A percentile compares a stretch with the other conserved stretches of the same genome.
Conservation (phyloP, 1,140 invertebrate genomes). For the Venturia canescens region DNA sequence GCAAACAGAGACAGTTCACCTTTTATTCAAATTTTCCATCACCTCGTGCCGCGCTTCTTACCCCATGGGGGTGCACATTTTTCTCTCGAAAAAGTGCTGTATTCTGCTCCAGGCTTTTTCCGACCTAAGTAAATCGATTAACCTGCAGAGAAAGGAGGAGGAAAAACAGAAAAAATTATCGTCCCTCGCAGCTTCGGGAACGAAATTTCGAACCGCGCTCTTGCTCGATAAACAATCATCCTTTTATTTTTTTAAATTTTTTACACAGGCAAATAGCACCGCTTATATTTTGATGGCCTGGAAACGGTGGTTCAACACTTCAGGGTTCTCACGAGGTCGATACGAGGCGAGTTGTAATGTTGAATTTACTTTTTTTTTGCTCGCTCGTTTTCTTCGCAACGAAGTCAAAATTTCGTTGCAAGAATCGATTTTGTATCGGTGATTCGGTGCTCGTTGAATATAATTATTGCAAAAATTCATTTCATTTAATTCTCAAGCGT, state of each 20-base stretch:
- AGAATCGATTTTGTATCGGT: too few species aligned
- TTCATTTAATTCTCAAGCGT: constrained; percentile 29
- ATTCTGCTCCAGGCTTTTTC: not conserved
- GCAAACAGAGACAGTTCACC: too few species aligned
- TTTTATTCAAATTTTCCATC: too few species aligned
- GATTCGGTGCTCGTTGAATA: too few species aligned
- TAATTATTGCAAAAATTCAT: not conserved
- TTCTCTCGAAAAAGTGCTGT: too few species aligned
- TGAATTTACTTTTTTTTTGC: constrained; percentile 1
- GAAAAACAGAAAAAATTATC: too few species aligned
- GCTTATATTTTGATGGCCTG: constrained; percentile 62
- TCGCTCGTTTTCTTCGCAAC: too few species aligned
- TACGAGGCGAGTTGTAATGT: constrained; percentile 37
- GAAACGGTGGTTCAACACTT: constrained; percentile 44
- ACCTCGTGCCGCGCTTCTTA: too few species aligned
- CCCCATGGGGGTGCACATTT: too few species aligned
- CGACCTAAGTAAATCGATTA: not conserved
- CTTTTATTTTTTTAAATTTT: constrained; percentile 44
- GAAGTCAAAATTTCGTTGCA: too few species aligned
- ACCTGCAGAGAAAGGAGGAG: not conserved
- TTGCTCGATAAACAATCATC: not conserved
- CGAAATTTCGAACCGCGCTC: too few species aligned
- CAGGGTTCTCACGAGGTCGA: constrained; percentile 25
- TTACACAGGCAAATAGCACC: constrained; percentile 67
- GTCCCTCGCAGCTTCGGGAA: too few species aligned